Evolutionary conservation across 2,113 vertebrate species (phyloP).

Genomic region (Menidia beryllina): DNA sequence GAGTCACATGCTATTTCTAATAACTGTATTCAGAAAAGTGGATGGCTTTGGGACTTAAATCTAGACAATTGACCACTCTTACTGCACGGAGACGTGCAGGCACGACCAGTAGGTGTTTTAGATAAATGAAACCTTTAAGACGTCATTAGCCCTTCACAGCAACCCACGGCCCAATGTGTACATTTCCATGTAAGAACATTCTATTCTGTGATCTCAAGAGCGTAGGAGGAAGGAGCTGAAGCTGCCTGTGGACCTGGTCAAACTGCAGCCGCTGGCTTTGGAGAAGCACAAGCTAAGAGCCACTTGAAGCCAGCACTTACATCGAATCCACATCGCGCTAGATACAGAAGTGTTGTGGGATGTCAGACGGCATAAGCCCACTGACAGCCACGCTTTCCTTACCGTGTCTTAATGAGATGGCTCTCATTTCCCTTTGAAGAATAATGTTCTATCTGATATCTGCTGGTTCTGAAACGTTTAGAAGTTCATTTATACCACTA

Average conservation of each 20-base stretch:
- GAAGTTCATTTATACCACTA: neutral
- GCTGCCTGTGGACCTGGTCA: slow-evolving; percentile 63
- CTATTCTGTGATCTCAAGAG: slow-evolving; percentile 67
- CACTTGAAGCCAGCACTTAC: slow-evolving; percentile 44
- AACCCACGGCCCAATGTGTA: slow-evolving; percentile 65
- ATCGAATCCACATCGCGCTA: slow-evolving; percentile 26
- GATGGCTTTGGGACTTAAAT: slow-evolving; percentile 27
- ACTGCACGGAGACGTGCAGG: slow-evolving; percentile 22
- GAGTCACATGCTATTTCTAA: slow-evolving; percentile 57
- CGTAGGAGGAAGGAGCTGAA: slow-evolving; percentile 67
- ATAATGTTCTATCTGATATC: neutral
- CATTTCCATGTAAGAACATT: slow-evolving; percentile 69
- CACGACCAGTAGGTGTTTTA: slow-evolving; percentile 46
- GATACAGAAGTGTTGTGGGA: slow-evolving; percentile 8
- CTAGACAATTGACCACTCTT: slow-evolving; percentile 21
- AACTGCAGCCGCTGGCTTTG: slow-evolving; percentile 64
- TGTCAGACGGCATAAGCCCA: slow-evolving; percentile 30
- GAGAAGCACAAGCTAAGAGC: slow-evolving; percentile 60
- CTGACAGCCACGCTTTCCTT: slow-evolving; percentile 8
- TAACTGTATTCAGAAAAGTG: slow-evolving; percentile 35
- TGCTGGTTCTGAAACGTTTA: neutral
- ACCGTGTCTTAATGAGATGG: slow-evolving; percentile 7
- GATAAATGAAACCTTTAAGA: slow-evolving; percentile 72
- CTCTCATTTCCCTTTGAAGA: neutral
- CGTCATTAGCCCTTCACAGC: slow-evolving; percentile 75